Percentiles rank a stretch among this genome's conserved stretches.
phyloP scores from a whole-genome alignment of 2,113 vertebrate species.

The Peromyscus polionotus region DNA sequence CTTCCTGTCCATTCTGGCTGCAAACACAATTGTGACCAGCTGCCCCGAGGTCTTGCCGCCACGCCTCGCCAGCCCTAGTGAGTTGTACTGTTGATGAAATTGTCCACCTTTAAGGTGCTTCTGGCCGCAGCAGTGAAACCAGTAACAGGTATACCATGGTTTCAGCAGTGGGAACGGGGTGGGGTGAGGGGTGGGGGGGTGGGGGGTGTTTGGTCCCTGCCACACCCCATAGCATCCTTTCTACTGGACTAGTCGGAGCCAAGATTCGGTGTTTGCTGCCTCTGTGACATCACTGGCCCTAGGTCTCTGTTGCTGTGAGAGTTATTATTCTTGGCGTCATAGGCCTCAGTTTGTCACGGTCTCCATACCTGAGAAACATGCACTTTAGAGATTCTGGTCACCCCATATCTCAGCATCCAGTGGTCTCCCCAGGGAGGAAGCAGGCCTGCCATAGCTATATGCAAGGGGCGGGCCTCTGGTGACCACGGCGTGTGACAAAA shows the following conservation, averaged over 20 bases:
- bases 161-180: not conserved
- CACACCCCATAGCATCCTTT: not conserved
- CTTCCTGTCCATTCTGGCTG: not conserved
- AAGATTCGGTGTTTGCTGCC: not conserved
- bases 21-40: not conserved
- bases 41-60: not conserved
- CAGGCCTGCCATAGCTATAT: not conserved
- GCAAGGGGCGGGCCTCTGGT: accelerated
- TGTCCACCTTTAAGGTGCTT: not conserved
- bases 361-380: not conserved
- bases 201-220: not conserved
- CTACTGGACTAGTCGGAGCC: not conserved
- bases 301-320: not conserved
- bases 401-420: not conserved
- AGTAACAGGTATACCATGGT: not conserved
- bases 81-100: not conserved
- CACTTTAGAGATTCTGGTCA: accelerated
- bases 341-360: accelerated
- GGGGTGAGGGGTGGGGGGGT: no score
- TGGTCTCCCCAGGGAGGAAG: not conserved
- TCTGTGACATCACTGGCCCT: not conserved
- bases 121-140: not conserved
- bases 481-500: not conserved
- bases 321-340: accelerated
- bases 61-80: not conserved